Conservation (phyloP, 2,888 invertebrate genomes). For the Dichetophora obliterata region DNA sequence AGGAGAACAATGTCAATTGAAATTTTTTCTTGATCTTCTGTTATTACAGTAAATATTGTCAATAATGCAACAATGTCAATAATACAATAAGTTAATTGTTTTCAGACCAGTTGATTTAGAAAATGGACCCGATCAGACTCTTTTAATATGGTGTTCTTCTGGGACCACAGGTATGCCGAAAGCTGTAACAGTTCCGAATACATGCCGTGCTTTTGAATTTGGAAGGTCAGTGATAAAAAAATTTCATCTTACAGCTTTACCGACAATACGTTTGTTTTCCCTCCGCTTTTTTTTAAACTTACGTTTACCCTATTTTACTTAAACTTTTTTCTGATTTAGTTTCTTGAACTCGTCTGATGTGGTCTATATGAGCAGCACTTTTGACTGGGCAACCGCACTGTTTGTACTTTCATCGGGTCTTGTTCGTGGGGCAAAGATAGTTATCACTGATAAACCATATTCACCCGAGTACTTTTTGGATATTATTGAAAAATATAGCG, state of each 20-base stretch:
- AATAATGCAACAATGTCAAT: too few relatives aligned
- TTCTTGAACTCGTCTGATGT: conserved; percentile 20
- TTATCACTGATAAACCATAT: conserved; percentile 52
- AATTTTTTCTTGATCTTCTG: too few relatives aligned
- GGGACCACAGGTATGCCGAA: conserved; percentile 43
- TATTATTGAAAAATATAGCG: conserved; percentile 56
- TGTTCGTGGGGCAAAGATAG: conserved; percentile 30
- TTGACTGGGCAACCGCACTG: conserved; percentile 42
- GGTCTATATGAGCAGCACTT: conserved; percentile 11
- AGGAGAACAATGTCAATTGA: too few relatives aligned
- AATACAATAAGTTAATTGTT: conserved; percentile 9
- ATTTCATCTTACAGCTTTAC: too few relatives aligned
- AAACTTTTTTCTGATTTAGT: neutral
- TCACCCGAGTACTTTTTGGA: conserved; percentile 54
- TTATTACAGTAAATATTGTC: too few relatives aligned
- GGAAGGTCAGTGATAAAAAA: neutral
- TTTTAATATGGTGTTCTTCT: conserved; percentile 41
- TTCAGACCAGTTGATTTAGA: conserved; percentile 38
- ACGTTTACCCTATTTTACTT: too few relatives aligned
- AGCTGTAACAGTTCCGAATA: conserved; percentile 39
- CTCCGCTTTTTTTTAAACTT: too few relatives aligned
- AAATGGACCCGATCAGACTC: conserved; percentile 41
- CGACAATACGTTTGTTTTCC: too few relatives aligned
- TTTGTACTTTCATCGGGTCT: conserved; percentile 29
- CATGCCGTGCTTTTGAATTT: neutral